Base-by-base conservation (phyloP, 2,113 vertebrate species). In the Brachypodius melanocephalos region DNA sequence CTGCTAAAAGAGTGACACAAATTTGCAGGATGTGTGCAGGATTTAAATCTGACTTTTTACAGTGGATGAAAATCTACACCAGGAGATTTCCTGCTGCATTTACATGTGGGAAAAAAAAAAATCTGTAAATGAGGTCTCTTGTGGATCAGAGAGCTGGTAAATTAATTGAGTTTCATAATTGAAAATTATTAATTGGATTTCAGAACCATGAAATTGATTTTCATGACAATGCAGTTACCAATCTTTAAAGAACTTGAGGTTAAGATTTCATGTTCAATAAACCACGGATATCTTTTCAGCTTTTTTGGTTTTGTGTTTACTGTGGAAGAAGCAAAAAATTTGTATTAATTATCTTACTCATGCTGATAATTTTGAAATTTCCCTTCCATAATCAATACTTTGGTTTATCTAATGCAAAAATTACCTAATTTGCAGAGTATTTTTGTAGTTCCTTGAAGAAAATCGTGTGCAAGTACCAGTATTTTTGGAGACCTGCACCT, bases 381-480 rank as follows among this genome's bases (percentile, higher is more conserved):
- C 52, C 25, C 45, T 65, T 69, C 43, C 18, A 6, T 31, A 24
- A 10, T 40, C 29, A 14, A 19, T 32, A 9, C n/a, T 62, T 78
- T 10, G n/a, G 22, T 55, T 66, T 29, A 13, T 32, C 26, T n/a
- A 7, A 8, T 36, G 14, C 3, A 42, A 58, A 61, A 66, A 12
- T 12, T 9, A 28, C 7, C 15, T 28, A 32, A 15, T 55, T 20
- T 46, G 14, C 15, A 4, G 12, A 4, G 54, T 14, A 0, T 9
- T 73, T 89, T 59, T 63, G 25, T 31, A 68, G 76, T 3, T 16
- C 26, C 32, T 31, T 20, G 51, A 10, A 48, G 28, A 10, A 54
- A 62, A 13, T 36, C 6, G 0, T 2, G 26, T 29, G 14, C 34
- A 15, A 19, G 43, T 12, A 3, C 5, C 43, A 3, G 43, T 0